Conservation (phyloP, 2,113 vertebrate species). For the Stegastes partitus region DNA sequence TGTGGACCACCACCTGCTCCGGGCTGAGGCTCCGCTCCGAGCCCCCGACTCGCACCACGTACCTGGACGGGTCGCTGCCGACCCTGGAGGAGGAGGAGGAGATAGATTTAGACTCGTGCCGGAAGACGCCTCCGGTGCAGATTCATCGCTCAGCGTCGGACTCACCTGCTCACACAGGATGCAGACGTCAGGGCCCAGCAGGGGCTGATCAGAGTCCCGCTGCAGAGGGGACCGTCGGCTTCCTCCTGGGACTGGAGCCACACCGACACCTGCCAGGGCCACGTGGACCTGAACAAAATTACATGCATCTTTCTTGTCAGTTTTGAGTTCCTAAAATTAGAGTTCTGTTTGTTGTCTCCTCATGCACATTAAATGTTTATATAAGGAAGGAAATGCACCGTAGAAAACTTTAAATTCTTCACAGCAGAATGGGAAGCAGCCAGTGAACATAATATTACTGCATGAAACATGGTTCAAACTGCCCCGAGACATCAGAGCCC, state of each 20-base stretch:
- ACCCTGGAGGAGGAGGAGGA: constrained; percentile 79
- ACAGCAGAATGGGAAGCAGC: too few relatives aligned
- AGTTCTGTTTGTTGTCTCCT: too few relatives aligned
- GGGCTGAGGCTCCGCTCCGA: constrained; percentile 85
- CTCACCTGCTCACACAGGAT: constrained; percentile 91
- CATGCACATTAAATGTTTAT: too few relatives aligned
- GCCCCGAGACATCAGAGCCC: too few relatives aligned
- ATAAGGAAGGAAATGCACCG: too few relatives aligned
- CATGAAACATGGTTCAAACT: too few relatives aligned
- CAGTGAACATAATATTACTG: too few relatives aligned
- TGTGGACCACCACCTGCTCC: constrained; percentile 88
- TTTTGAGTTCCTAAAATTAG: not conserved
- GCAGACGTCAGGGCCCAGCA: constrained; percentile 94
- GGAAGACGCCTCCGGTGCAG: not conserved
- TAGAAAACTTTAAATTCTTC: too few relatives aligned
- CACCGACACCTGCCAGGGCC: constrained; percentile 93
- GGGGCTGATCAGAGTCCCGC: constrained; percentile 90
- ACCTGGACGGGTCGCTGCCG: constrained; percentile 85
- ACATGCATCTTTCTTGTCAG: not conserved
- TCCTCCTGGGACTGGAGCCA: constrained; percentile 85
- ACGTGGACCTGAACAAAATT: constrained; percentile 84
- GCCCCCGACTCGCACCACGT: constrained; percentile 87
- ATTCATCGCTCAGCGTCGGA: not conserved
- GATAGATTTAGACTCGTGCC: not conserved
- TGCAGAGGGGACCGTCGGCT: constrained; percentile 87